Evolutionary conservation across 2,113 vertebrate genomes (phyloP).

Genomic region (Melanotaenia duboulayi): DNA sequence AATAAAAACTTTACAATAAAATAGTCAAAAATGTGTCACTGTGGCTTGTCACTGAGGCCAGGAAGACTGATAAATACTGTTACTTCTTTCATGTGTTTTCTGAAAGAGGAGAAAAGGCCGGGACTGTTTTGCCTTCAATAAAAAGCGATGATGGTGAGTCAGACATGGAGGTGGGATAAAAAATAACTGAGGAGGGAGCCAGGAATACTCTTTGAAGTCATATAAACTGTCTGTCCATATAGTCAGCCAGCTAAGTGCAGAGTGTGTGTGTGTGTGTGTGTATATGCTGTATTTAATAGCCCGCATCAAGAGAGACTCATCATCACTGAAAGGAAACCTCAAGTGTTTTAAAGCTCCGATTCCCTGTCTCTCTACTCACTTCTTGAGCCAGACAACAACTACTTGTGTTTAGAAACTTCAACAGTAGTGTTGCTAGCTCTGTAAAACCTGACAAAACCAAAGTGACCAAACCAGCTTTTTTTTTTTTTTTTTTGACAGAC

Average conservation of each 20-base stretch:
- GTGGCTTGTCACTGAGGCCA: slow-evolving; percentile 39
- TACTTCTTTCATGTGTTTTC: not conserved
- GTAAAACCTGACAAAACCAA: slow-evolving; percentile 19
- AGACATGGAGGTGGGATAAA: slow-evolving; percentile 61
- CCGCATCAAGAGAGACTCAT: not conserved
- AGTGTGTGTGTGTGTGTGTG: not conserved
- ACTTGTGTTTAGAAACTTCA: slow-evolving; percentile 1
- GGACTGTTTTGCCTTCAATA: slow-evolving; percentile 46
- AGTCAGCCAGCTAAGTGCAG: slow-evolving; percentile 31
- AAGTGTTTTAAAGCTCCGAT: slow-evolving; percentile 6
- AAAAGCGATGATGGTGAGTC: slow-evolving; percentile 49
- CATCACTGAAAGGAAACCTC: slow-evolving; percentile 24
- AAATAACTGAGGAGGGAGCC: slow-evolving; percentile 43
- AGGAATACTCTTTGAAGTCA: slow-evolving; percentile 39
- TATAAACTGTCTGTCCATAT: slow-evolving; percentile 55
- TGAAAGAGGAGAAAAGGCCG: slow-evolving; percentile 21
- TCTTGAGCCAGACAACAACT: not conserved
- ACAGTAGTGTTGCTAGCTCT: not conserved
- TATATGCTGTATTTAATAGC: slow-evolving; percentile 3
- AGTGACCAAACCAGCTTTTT: not conserved
- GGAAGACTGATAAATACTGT: slow-evolving; percentile 30
- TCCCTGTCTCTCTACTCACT: slow-evolving; percentile 3
- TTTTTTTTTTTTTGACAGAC: not conserved
- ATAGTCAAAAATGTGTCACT: slow-evolving; percentile 25
- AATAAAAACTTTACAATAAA: slow-evolving; percentile 32